phyloP scores from a whole-genome alignment of 2,113 vertebrate genomes.

The Vanacampus margaritifer region DNA sequence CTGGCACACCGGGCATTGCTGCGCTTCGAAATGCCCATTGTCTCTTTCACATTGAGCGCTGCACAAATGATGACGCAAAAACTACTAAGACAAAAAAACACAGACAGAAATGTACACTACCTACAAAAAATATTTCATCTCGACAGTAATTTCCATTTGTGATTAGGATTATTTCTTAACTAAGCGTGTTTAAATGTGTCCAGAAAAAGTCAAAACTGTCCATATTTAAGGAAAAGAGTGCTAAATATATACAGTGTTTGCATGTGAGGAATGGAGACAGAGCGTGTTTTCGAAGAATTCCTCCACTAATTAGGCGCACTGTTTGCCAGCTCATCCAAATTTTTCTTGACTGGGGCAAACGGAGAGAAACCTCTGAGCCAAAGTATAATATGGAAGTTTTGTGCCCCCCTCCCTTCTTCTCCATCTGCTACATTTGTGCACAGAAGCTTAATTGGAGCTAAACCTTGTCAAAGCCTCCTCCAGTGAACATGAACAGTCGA shows the following conservation, averaged over 20 bases:
- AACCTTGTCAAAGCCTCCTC: constrained; percentile 56
- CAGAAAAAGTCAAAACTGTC: not conserved
- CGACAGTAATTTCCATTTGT: not conserved
- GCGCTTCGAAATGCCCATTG: constrained; percentile 1
- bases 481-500: constrained; percentile 38
- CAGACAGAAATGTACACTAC: not conserved
- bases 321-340: constrained; percentile 56
- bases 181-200: not conserved
- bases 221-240: constrained; percentile 2
- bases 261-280: constrained; percentile 37
- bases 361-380: constrained; percentile 59
- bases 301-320: constrained; percentile 47
- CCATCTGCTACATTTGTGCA: constrained; percentile 58
- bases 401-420: constrained; percentile 27
- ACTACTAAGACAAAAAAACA: not conserved
- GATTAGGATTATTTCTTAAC: not conserved
- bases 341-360: constrained; percentile 52
- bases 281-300: constrained; percentile 27
- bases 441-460: constrained; percentile 63
- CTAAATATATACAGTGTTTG: constrained; percentile 29
- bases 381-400: constrained; percentile 55
- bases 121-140: not conserved
- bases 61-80: not conserved
- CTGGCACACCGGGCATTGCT: constrained; percentile 23
- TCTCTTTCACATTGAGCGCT: not conserved